phyloP scores from a whole-genome alignment of 2,888 invertebrate genomes.

The Ypsolopha sequella region DNA sequence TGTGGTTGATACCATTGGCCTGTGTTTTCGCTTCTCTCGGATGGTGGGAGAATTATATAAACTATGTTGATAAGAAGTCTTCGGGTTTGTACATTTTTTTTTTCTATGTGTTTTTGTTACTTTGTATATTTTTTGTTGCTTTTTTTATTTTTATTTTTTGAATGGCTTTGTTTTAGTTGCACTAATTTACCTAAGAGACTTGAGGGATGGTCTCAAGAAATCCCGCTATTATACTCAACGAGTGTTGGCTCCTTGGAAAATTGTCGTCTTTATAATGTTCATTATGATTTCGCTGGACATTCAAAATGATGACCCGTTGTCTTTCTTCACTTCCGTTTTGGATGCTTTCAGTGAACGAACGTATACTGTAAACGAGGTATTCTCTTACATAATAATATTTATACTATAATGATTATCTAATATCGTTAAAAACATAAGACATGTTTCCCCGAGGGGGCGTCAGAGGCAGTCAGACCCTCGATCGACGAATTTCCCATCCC shows the following conservation, averaged over 20 bases:
- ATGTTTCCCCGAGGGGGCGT: too few relatives aligned
- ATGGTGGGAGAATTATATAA: constrained; percentile 89
- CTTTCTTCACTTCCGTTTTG: constrained; percentile 57
- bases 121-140: too few relatives aligned
- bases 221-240: constrained; percentile 81
- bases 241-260: constrained; percentile 82
- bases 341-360: constrained; percentile 63
- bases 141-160: too few relatives aligned
- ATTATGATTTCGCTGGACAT: constrained; percentile 70
- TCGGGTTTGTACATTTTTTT: constrained; percentile 29
- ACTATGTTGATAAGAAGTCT: constrained; percentile 32
- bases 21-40: constrained; percentile 78
- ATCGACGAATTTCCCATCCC: too few relatives aligned
- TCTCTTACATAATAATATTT: constrained; percentile 7
- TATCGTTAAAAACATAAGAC: too few relatives aligned
- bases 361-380: constrained; percentile 68
- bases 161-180: neutral
- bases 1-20: constrained; percentile 76
- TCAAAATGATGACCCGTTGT: constrained; percentile 46
- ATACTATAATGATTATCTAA: constrained; percentile 1
- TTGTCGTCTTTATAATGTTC: constrained; percentile 76
- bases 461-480: too few relatives aligned
- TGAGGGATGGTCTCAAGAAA: constrained; percentile 70
- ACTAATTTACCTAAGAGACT: constrained; percentile 34
- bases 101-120: too few relatives aligned